phyloP scores from a whole-genome alignment of 1,140 invertebrate species.

The Drosophila melanica region DNA sequence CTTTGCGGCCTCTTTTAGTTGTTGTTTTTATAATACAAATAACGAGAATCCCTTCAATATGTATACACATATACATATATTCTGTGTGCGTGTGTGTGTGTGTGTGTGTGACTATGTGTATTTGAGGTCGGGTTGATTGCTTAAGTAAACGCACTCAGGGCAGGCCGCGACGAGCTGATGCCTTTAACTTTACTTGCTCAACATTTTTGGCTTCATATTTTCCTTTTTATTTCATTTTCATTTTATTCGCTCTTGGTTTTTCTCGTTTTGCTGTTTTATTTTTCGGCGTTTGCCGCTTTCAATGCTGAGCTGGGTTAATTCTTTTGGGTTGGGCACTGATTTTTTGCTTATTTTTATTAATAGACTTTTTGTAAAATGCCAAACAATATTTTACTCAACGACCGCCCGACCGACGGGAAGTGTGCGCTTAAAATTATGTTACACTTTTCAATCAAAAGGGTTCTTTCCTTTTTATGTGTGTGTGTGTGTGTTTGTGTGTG shows the following conservation, averaged over 20 bases:
- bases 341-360: constrained; percentile 68
- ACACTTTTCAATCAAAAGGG: constrained; percentile 54
- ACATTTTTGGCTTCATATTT: constrained; percentile 63
- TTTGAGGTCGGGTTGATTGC: constrained; percentile 81
- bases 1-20: constrained; percentile 79
- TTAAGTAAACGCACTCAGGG: constrained; percentile 80
- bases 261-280: constrained; percentile 42
- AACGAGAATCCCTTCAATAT: constrained; percentile 62
- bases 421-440: constrained; percentile 73
- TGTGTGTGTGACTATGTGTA: constrained; percentile 50
- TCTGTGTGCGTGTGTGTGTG: constrained; percentile 6
- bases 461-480: constrained; percentile 5
- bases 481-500: constrained; percentile 19
- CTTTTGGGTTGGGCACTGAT: constrained; percentile 56
- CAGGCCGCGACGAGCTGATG: constrained; percentile 62
- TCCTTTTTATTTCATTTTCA: constrained; percentile 34
- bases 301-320: constrained; percentile 66
- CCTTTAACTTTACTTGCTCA: constrained; percentile 71
- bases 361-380: constrained; percentile 72
- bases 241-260: constrained; percentile 29
- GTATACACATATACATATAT: constrained; percentile 13
- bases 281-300: constrained; percentile 29
- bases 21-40: constrained; percentile 78
- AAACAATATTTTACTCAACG: constrained; percentile 65
- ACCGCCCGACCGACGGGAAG: constrained; percentile 51